A percentile compares a stretch with the other conserved stretches of the same genome.
Evolutionary conservation across 2,797 vertebrate species (phyloP).

Genomic region (Huso huso): DNA sequence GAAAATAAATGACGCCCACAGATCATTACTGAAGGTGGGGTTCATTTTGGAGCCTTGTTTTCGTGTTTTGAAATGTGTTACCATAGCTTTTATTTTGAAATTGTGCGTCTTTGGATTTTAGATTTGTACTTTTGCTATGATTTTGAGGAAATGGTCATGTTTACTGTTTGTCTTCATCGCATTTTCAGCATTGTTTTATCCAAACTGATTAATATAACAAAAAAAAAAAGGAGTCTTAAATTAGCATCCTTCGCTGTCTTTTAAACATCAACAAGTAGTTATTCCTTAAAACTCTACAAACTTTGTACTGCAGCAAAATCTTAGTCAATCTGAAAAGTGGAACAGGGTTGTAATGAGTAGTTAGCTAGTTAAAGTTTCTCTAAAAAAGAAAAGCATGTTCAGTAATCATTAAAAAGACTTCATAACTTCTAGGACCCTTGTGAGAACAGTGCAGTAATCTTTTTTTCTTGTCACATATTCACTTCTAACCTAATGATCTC

Average conservation of each 20-base stretch:
- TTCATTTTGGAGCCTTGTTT: too few relatives aligned
- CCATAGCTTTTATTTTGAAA: neutral
- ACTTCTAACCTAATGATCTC: too few relatives aligned
- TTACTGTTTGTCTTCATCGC: conserved; percentile 7
- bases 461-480: too few relatives aligned
- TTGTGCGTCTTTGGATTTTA: neutral
- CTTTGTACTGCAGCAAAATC: conserved; percentile 61
- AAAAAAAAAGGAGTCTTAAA: neutral
- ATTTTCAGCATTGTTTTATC: neutral
- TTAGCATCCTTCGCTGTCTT: neutral
- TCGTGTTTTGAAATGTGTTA: too few relatives aligned
- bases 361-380: conserved; percentile 60
- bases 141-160: neutral
- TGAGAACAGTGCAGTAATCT: too few relatives aligned
- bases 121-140: neutral
- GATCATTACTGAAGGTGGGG: too few relatives aligned
- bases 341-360: conserved; percentile 38
- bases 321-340: conserved; percentile 44
- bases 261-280: conserved; percentile 51
- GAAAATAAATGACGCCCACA: too few relatives aligned
- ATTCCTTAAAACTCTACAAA: conserved; percentile 56
- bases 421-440: too few relatives aligned
- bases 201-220: neutral
- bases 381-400: conserved; percentile 37
- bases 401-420: conserved; percentile 46